Percentiles rank a stretch among this genome's conserved stretches.
Conservation (phyloP, 2,888 invertebrate species). For the Acrocyrtus sp. region DNA sequence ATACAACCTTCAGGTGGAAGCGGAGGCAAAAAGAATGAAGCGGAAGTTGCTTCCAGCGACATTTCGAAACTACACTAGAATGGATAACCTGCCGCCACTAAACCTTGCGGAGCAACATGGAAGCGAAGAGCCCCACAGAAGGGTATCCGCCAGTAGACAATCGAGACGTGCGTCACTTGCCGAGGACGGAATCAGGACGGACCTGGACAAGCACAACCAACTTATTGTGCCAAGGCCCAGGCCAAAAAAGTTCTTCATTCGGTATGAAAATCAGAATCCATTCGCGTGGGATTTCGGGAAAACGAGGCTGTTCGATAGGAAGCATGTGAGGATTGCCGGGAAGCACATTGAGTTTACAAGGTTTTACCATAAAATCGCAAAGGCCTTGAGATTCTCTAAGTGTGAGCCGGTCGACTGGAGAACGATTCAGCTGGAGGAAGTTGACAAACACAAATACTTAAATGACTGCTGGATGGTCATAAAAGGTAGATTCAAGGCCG, state of each 20-base stretch:
- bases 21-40: conserved; percentile 8
- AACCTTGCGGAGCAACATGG: not conserved
- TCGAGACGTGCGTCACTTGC: too few relatives aligned
- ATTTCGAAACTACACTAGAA: not conserved
- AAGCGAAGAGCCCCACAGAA: not conserved
- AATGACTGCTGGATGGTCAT: conserved; percentile 56
- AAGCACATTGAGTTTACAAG: conserved; percentile 30
- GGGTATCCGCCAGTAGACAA: too few relatives aligned
- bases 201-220: not conserved
- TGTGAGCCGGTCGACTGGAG: conserved; percentile 36
- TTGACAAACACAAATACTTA: conserved; percentile 38
- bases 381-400: conserved; percentile 20
- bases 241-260: not conserved
- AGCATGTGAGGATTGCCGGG: conserved; percentile 2
- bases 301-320: conserved; percentile 9
- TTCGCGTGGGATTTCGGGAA: conserved; percentile 30
- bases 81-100: not conserved
- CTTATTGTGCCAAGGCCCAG: not conserved
- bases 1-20: too few relatives aligned
- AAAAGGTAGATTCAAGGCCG: too few relatives aligned
- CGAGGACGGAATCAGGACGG: not conserved
- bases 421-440: conserved; percentile 43
- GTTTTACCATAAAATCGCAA: conserved; percentile 27
- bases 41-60: conserved; percentile 10
- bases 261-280: not conserved